Percentiles rank a stretch among this genome's conserved stretches.
Evolutionary conservation across 1,140 invertebrate species (phyloP).

Genomic region (Brachionus koreanus): DNA sequence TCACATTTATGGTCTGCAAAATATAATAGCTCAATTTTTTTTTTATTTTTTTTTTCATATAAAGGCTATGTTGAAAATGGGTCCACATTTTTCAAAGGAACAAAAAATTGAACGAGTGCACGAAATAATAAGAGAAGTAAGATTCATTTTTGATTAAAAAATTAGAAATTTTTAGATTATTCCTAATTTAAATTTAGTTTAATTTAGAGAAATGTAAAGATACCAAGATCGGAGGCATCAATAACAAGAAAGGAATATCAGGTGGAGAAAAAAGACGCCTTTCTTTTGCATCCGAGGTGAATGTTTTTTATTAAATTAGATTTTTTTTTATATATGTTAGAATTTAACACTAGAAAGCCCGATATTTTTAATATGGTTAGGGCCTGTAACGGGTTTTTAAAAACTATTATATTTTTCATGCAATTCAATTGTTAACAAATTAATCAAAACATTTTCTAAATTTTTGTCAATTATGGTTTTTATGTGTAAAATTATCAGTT

Average conservation of each 20-base stretch:
- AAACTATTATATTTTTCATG: too few relatives aligned
- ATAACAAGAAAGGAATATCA: constrained; percentile 81
- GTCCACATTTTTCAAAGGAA: constrained; percentile 69
- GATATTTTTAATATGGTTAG: too few relatives aligned
- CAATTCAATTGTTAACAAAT: too few relatives aligned
- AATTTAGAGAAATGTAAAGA: constrained; percentile 62
- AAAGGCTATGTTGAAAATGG: constrained; percentile 86
- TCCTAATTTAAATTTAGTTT: constrained; percentile 61
- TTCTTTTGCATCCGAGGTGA: constrained; percentile 88
- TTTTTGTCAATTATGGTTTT: too few relatives aligned
- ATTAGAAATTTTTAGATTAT: not conserved
- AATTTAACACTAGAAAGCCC: too few relatives aligned
- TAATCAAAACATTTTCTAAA: too few relatives aligned
- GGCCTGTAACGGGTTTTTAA: too few relatives aligned
- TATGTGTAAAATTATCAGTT: too few relatives aligned
- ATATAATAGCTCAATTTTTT: constrained; percentile 62
- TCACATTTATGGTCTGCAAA: constrained; percentile 62
- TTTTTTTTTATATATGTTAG: too few relatives aligned
- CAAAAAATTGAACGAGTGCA: constrained; percentile 77
- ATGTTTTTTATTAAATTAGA: not conserved
- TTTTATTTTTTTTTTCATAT: constrained; percentile 61
- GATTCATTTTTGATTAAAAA: not conserved
- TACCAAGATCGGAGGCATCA: constrained; percentile 68
- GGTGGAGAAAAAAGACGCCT: constrained; percentile 90
- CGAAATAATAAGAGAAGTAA: constrained; percentile 80